A percentile compares a stretch with the other conserved stretches of the same genome.
Conservation (phyloP, 2,797 vertebrate species). For the Echeneis naucrates region DNA sequence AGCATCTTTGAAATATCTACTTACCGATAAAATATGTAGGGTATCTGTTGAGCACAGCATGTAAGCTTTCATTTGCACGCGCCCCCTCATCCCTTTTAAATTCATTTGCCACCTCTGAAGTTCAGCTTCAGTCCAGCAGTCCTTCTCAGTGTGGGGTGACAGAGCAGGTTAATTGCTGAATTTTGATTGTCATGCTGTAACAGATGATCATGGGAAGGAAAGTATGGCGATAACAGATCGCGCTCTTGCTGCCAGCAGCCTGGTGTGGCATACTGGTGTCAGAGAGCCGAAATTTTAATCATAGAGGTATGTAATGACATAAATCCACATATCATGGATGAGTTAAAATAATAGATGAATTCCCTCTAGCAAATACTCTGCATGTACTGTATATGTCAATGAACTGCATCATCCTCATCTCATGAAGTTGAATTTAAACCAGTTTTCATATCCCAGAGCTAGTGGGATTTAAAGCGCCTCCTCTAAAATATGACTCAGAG, state of each 20-base stretch:
- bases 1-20: constrained; percentile 49
- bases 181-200: constrained; percentile 74
- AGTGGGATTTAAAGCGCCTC: constrained; percentile 51
- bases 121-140: constrained; percentile 76
- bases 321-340: constrained; percentile 71
- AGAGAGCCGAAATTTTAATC: constrained; percentile 68
- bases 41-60: constrained; percentile 41
- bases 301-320: constrained; percentile 72
- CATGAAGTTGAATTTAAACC: constrained; percentile 59
- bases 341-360: constrained; percentile 68
- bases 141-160: constrained; percentile 71
- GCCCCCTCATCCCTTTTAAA: constrained; percentile 59
- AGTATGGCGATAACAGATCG: constrained; percentile 73
- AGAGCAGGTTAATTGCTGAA: constrained; percentile 79
- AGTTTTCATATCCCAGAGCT: constrained; percentile 30
- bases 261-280: constrained; percentile 51
- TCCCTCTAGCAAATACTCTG: constrained; percentile 61
- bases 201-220: constrained; percentile 64
- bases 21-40: constrained; percentile 46
- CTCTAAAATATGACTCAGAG: constrained; percentile 56
- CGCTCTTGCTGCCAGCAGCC: constrained; percentile 56
- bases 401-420: constrained; percentile 60
- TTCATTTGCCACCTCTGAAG: constrained; percentile 74
- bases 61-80: constrained; percentile 58
- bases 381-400: constrained; percentile 62